Conservation (phyloP, 2,797 vertebrate genomes). For the Kryptopterus vitreolus region DNA sequence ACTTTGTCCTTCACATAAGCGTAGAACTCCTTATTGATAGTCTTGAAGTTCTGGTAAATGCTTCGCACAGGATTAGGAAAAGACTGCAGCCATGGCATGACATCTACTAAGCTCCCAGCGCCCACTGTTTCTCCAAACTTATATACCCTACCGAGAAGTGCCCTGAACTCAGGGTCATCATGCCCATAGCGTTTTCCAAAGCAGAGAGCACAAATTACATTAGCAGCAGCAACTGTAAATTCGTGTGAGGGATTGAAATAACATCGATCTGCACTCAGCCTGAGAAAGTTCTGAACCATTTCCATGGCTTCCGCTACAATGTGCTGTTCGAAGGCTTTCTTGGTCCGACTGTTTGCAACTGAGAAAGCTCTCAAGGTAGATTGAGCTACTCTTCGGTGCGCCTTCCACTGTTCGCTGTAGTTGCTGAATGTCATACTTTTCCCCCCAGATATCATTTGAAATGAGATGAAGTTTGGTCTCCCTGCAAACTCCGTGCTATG, state of each 20-base stretch:
- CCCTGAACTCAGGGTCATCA: constrained; percentile 86
- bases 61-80: constrained; percentile 89
- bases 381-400: constrained; percentile 77
- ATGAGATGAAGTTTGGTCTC: constrained; percentile 83
- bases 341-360: constrained; percentile 72
- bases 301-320: constrained; percentile 76
- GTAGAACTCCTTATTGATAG: constrained; percentile 78
- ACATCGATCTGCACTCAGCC: constrained; percentile 60
- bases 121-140: constrained; percentile 89
- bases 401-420: constrained; percentile 79
- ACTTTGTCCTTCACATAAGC: constrained; percentile 78
- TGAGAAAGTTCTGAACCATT: constrained; percentile 71
- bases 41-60: constrained; percentile 81
- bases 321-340: constrained; percentile 75
- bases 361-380: constrained; percentile 80
- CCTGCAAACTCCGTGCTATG: constrained; percentile 80
- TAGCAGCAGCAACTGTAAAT: constrained; percentile 85
- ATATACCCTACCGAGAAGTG: constrained; percentile 78
- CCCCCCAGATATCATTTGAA: constrained; percentile 80
- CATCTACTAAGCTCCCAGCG: constrained; percentile 89
- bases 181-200: constrained; percentile 90
- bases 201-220: constrained; percentile 93
- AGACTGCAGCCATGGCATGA: constrained; percentile 90
- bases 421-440: constrained; percentile 77
- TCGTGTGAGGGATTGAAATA: constrained; percentile 74